Evolutionary conservation across 2,797 vertebrate genomes (phyloP).

Genomic region (Masticophis lateralis): DNA sequence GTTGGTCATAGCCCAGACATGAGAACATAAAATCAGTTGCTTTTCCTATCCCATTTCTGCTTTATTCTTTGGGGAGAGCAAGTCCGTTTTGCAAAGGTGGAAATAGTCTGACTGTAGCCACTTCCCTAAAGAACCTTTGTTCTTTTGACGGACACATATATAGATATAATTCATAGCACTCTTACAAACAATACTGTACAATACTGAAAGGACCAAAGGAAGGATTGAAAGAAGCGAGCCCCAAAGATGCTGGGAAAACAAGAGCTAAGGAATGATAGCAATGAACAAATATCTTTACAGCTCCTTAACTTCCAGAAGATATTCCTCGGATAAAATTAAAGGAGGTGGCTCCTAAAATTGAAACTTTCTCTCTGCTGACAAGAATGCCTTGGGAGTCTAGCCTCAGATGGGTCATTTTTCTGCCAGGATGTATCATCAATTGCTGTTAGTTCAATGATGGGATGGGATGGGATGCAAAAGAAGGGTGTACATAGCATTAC

Average conservation of each 20-base stretch:
- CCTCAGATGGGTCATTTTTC: not conserved
- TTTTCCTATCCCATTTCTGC: not conserved
- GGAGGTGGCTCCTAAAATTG: not conserved
- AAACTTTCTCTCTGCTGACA: not conserved
- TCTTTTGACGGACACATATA: not conserved
- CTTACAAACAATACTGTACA: not conserved
- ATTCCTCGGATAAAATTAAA: not conserved
- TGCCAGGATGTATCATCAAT: not conserved
- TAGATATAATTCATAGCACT: not conserved
- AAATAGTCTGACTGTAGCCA: not conserved
- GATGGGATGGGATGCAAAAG: not conserved
- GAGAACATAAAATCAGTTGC: not conserved
- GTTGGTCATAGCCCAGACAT: not conserved
- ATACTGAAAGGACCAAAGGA: not conserved
- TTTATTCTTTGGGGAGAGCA: not conserved
- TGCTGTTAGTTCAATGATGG: not conserved
- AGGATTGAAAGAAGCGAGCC: not conserved
- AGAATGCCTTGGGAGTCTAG: not conserved
- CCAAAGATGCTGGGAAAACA: not conserved
- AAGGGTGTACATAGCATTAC: not conserved
- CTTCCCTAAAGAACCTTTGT: not conserved
- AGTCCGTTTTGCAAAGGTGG: not conserved
- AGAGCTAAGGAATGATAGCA: not conserved
- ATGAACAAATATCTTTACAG: not conserved
- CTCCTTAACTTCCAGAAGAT: not conserved